Evolutionary conservation across 2,888 invertebrate genomes (phyloP).

Genomic region (Synergus laeviventris): DNA sequence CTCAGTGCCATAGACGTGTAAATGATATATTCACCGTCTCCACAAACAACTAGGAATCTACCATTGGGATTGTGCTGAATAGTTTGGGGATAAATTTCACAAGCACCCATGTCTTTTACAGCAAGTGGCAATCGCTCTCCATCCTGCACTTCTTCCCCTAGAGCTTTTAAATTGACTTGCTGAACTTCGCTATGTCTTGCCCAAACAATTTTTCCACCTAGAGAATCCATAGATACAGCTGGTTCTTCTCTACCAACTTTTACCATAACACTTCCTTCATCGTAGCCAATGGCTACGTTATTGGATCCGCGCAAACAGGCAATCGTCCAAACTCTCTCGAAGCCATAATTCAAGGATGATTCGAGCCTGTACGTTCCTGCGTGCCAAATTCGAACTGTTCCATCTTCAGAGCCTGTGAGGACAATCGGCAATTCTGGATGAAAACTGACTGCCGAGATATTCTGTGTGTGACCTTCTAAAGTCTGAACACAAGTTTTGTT

Average conservation of each 20-base stretch:
- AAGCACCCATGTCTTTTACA: conserved; percentile 99
- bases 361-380: conserved; percentile 98
- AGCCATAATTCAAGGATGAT: conserved; percentile 97
- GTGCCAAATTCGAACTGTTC: conserved; percentile 98
- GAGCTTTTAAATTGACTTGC: conserved; percentile 93
- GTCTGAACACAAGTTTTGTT: conserved; percentile 99
- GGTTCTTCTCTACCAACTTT: conserved; percentile 99
- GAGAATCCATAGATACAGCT: conserved; percentile 98
- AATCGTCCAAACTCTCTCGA: conserved; percentile 99
- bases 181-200: conserved; percentile 99
- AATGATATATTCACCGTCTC: conserved; percentile 99
- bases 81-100: conserved; percentile 99
- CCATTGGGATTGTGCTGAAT: conserved; percentile 99
- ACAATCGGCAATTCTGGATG: conserved; percentile 99
- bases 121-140: conserved; percentile 86
- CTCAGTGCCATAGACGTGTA: conserved; percentile 99
- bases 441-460: conserved; percentile 96
- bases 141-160: conserved; percentile 82
- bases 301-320: conserved; percentile 95
- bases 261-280: conserved; percentile 96
- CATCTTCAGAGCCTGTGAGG: conserved; percentile 98
- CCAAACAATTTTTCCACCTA: conserved; percentile 99
- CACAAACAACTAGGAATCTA: conserved; percentile 95
- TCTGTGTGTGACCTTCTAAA: conserved; percentile 97
- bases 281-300: conserved; percentile 97